Conservation (phyloP, 2,797 vertebrate genomes). For the Pseudomugil tenellus region DNA sequence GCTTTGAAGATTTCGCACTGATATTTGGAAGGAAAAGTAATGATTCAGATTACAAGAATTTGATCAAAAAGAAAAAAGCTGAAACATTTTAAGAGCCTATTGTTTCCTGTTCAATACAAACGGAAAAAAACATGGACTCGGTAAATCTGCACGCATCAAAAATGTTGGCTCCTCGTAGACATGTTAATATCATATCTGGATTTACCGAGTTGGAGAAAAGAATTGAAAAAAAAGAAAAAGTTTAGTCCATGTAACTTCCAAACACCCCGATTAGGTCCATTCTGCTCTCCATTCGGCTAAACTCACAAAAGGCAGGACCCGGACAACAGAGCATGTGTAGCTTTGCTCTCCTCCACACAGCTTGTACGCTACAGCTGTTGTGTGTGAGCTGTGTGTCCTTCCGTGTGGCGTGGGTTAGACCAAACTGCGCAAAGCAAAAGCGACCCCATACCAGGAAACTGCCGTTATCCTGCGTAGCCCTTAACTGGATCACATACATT, state of each 20-base stretch:
- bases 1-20: background rate
- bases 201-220: too few species aligned
- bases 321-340: background rate
- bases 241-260: slow-evolving; percentile 36
- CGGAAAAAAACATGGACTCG: background rate
- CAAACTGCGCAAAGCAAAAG: slow-evolving; percentile 28
- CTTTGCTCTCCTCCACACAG: slow-evolving; percentile 7
- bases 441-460: slow-evolving; percentile 53
- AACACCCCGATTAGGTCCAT: too few species aligned
- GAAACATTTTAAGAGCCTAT: background rate
- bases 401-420: slow-evolving; percentile 31
- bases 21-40: background rate
- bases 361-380: slow-evolving; percentile 31
- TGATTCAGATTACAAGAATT: slow-evolving; percentile 8
- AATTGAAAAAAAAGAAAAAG: slow-evolving; percentile 5
- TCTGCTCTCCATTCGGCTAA: background rate
- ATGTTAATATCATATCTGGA: background rate
- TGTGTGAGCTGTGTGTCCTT: slow-evolving; percentile 25
- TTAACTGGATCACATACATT: slow-evolving; percentile 16
- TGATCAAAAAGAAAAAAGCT: background rate
- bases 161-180: background rate
- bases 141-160: slow-evolving; percentile 10
- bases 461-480: slow-evolving; percentile 24
- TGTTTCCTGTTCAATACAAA: too few species aligned
- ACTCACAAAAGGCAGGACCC: background rate